Conservation (phyloP, 2,888 invertebrate species). For the Patella depressa region DNA sequence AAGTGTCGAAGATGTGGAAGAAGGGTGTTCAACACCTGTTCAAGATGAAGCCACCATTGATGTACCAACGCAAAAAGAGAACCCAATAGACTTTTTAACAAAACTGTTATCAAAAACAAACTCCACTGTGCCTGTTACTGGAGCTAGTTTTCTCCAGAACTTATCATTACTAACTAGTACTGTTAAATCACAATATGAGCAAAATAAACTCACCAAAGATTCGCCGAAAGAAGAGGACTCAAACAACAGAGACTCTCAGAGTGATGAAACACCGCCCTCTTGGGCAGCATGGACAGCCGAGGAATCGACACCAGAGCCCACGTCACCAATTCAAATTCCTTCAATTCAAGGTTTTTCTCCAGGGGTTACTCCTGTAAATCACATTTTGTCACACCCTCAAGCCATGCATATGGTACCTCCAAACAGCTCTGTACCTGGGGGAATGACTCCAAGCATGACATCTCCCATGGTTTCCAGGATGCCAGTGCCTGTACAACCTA, state of each 20-base stretch:
- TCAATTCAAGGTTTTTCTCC: conserved; percentile 21
- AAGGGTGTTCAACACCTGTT: conserved; percentile 58
- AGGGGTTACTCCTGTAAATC: conserved; percentile 23
- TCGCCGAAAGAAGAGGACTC: conserved; percentile 24
- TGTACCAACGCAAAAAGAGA: conserved; percentile 40
- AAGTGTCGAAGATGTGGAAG: conserved; percentile 42
- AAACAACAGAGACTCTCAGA: conserved; percentile 20
- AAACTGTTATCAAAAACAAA: conserved; percentile 59
- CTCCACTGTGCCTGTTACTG: conserved; percentile 44
- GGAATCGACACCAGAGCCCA: too few relatives aligned
- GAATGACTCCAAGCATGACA: neutral
- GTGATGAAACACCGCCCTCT: conserved; percentile 30
- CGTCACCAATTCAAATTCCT: too few relatives aligned
- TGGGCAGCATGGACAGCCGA: conserved; percentile 60
- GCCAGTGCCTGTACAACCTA: conserved; percentile 25
- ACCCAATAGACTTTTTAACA: conserved; percentile 64
- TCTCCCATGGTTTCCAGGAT: neutral
- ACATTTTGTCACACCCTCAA: conserved; percentile 29
- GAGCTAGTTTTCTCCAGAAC: conserved; percentile 58
- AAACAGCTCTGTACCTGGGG: neutral
- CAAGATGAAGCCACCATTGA: conserved; percentile 55
- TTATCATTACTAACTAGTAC: conserved; percentile 55
- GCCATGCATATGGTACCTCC: conserved; percentile 18
- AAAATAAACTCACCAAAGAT: conserved; percentile 24
- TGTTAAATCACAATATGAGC: conserved; percentile 50